Base-by-base conservation (phyloP, 2,888 invertebrate species). In the Nasonovia ribisnigri region DNA sequence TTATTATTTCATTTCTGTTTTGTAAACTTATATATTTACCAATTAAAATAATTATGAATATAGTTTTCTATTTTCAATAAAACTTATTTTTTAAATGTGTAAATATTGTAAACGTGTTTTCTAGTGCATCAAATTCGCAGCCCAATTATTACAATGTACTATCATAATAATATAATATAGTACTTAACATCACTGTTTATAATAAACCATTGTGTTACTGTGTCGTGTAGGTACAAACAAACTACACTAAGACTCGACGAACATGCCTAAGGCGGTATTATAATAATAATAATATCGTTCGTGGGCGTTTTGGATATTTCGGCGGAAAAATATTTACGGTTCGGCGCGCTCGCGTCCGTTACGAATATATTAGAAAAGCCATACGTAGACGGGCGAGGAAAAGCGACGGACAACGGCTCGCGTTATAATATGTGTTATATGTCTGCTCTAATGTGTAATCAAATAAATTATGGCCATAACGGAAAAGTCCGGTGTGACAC, bases 351-450 rank as follows among this genome's bases (percentile, higher is more conserved):
- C 20, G 77, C 42, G 36, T 77, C 46, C 86, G 46, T 86, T 86
- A 46, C 86, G 16, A 86, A 86, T 86, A 86, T 86, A 48, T 86
- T 86, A 86, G 86, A 86, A 86, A 86, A 46, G 4, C 46, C 46
- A 3, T 46, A 86, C 29, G 86, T 86, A 36, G 8, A 77, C 36
- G 36, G 8, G 6, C 36, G 16, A 20, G 42, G 77, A 77, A 77
- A 36, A 77, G 20, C 1, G 3, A 77, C 20, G 36, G 36, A 77
- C 77, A 77, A 77, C 36, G 20, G 77, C 3, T 36, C 20, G 20
- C 36, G 36, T 77, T 77, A 36, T 36, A 77, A 36, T 57, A 51
- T 46, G 46, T 46, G 16, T 3, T 16, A 51, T 36, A 36, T 3
- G 77, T 77, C 42, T 42, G 20, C 16, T 20, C 6, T 36, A 77